phyloP scores from a whole-genome alignment of 2,888 invertebrate species.

The Frankliniella fusca region DNA sequence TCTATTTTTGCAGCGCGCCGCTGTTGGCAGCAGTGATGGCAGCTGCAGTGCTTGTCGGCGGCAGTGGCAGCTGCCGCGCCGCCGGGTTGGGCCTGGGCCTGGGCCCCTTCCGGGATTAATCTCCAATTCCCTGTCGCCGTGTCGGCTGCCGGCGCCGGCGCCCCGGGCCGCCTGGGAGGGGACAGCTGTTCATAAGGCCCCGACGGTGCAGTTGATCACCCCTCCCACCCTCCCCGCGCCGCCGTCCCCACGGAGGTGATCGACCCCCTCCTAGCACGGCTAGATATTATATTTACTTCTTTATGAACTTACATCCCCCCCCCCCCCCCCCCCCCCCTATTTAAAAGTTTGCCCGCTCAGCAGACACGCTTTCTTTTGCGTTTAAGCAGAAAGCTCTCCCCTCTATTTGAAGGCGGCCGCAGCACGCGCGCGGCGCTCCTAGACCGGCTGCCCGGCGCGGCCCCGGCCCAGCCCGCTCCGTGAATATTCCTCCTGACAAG shows the following conservation, averaged over 20 bases:
- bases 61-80: background rate
- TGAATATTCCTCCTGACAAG: slow-evolving; percentile 1
- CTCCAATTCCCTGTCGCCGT: slow-evolving; percentile 15
- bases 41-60: background rate
- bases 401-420: no score
- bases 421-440: no score
- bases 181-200: slow-evolving; percentile 19
- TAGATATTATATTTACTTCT: no score
- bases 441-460: no score
- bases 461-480: background rate
- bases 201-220: slow-evolving; percentile 5
- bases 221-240: background rate
- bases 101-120: slow-evolving; percentile 1
- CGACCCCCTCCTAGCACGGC: background rate
- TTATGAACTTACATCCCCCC: background rate
- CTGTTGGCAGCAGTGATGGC: background rate
- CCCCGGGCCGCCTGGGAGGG: background rate
- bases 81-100: background rate
- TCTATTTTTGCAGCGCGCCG: no score
- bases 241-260: background rate
- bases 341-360: background rate
- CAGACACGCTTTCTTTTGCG: background rate
- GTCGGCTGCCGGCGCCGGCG: background rate
- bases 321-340: background rate
- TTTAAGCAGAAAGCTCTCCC: no score